phyloP scores from a whole-genome alignment of 1,140 invertebrate genomes.

The Drosophila watanabei region DNA sequence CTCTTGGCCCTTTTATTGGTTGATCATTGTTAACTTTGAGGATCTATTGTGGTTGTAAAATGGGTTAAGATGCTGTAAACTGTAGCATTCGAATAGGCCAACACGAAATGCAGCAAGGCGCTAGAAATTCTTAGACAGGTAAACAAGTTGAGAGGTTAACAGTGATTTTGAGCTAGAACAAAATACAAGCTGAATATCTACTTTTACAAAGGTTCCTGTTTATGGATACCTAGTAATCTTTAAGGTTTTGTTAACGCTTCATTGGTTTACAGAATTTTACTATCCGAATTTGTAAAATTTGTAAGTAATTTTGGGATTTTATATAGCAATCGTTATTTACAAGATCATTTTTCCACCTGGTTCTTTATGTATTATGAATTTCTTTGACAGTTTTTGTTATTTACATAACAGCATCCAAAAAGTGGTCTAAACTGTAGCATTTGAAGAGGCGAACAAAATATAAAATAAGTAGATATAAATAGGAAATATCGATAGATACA shows the following conservation, averaged over 20 bases:
- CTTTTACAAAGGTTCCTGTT: neutral
- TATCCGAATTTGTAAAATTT: neutral
- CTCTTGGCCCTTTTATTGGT: too few relatives aligned
- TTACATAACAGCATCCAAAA: neutral
- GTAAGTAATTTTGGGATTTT: neutral
- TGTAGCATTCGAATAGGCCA: constrained; percentile 14
- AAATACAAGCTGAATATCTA: neutral
- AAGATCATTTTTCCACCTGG: neutral
- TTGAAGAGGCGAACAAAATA: constrained; percentile 29
- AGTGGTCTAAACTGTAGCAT: constrained; percentile 30
- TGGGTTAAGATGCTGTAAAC: too few relatives aligned
- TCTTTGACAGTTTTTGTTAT: neutral
- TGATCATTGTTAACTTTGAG: neutral
- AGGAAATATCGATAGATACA: neutral
- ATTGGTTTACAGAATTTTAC: constrained; percentile 3
- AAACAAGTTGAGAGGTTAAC: neutral
- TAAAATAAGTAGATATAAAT: neutral
- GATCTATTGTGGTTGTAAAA: too few relatives aligned
- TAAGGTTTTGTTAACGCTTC: neutral
- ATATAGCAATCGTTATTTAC: neutral
- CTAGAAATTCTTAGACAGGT: neutral
- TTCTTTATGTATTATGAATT: neutral
- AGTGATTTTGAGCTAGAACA: neutral
- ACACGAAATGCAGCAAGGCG: neutral
- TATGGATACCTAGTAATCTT: neutral